Percentiles rank a stretch among this genome's conserved stretches.
These are phyloP conservation scores for Saturnia japonica DNA, from an alignment of 2,888 invertebrate genomes.

Conservation along the genomic window DNA sequence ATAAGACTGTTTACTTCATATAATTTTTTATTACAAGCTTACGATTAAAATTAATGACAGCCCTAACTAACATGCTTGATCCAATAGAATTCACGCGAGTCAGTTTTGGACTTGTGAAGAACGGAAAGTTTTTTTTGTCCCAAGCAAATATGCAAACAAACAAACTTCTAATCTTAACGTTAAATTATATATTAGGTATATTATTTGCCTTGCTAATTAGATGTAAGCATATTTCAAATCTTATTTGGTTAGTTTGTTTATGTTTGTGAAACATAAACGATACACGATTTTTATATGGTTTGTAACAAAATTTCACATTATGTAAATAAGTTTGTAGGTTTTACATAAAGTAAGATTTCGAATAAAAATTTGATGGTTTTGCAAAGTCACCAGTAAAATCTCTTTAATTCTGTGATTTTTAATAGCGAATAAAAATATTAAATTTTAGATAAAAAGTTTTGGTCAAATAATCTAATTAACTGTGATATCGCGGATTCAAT, in stretches of 20 bases:
- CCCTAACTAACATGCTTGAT: conserved; percentile 10
- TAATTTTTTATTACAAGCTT: not conserved
- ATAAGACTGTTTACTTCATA: not conserved
- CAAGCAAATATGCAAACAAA: conserved; percentile 4
- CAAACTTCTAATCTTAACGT: conserved; percentile 3
- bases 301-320: conserved; percentile 1
- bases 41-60: not conserved
- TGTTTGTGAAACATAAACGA: not conserved
- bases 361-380: not conserved
- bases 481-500: too few relatives aligned
- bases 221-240: not conserved
- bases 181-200: conserved; percentile 19
- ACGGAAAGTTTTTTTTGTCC: conserved; percentile 10
- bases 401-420: too few relatives aligned
- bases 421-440: not conserved
- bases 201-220: conserved; percentile 12
- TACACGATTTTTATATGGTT: not conserved
- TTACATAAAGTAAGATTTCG: not conserved
- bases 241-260: conserved; percentile 4
- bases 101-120: conserved; percentile 19
- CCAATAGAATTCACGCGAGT: conserved; percentile 15
- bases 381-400: not conserved
- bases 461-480: too few relatives aligned
- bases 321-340: not conserved
- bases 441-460: too few relatives aligned